Base-by-base conservation (phyloP, 2,797 vertebrate genomes). In the Liasis olivaceus region DNA sequence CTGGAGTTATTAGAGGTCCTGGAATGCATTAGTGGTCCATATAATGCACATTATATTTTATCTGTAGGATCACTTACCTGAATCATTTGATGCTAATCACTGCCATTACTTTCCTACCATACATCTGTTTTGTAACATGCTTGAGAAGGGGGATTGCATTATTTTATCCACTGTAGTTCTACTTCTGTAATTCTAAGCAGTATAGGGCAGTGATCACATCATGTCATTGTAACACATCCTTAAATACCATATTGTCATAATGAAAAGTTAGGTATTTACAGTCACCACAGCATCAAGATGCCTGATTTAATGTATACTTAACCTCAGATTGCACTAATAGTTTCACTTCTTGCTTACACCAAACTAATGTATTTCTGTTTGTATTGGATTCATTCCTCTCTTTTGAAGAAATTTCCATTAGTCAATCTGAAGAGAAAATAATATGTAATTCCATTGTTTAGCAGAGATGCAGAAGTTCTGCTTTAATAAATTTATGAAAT, bases 401-500 rank as follows among this genome's bases (percentile, higher is more conserved):
- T 89, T 87, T 91, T 84, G 28, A 90, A 92, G 93, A 93, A 26
- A 94, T 91, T 77, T 54, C 66, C 85, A 91, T 87, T 91, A 84
- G 51, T 54, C 5, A 87, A 66, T n/a, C 54, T 24, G 60, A 90
- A 93, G 8, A 92, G 94, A 94, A 95, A 96, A 95, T 87, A 93
- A 17, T 0, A 13, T 72, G 2, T 54, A 93, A 92, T 95, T 95
- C 96, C 91, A 94, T 93, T 89, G 93, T 86, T 92, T 84, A 89
- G 90, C 9, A 89, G 17, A 93, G 17, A 89, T 94, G 91, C 88
- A 42, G 64, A 14, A 94, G 95, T 90, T 96, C 95, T 95, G 64
- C 84, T 87, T 60, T 87, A 94, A 95, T 95, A 95, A 81, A 95
- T 92, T 95, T 95, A 87, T 58, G 94, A 96, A 91, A 93, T 95